Evolutionary conservation across 2,888 invertebrate species (phyloP).

Genomic region (Eucera pruinosa): DNA sequence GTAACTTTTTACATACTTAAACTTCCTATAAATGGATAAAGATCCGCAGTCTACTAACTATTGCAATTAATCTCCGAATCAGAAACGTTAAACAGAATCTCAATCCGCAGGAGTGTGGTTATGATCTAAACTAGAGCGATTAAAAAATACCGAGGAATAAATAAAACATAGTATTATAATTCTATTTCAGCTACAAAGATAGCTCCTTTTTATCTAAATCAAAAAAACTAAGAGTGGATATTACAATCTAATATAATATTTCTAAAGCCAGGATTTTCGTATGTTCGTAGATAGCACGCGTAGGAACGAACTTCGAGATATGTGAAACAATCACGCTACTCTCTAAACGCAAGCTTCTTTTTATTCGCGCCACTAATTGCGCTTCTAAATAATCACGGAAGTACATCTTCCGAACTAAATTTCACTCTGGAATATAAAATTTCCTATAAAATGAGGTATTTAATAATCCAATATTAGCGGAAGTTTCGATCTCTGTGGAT

Average conservation of each 20-base stretch:
- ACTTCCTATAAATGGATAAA: too few species aligned
- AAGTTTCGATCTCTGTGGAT: neutral
- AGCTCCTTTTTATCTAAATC: too few species aligned
- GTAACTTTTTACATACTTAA: too few species aligned
- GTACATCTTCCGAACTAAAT: slow-evolving; percentile 6
- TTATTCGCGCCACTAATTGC: neutral
- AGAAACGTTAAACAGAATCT: too few species aligned
- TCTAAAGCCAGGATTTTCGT: neutral
- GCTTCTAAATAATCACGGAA: slow-evolving; percentile 11
- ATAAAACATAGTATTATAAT: too few species aligned
- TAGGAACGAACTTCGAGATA: neutral
- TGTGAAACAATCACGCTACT: neutral
- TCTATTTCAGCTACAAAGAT: too few species aligned
- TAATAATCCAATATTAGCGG: neutral
- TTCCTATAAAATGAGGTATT: neutral
- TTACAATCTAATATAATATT: neutral
- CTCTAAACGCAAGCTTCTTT: neutral
- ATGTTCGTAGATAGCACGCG: neutral
- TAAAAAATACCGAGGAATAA: too few species aligned
- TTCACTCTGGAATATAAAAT: slow-evolving; percentile 12
- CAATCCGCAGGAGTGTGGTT: too few species aligned
- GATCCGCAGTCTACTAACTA: too few species aligned
- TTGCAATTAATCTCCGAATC: too few species aligned
- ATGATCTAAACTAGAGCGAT: too few species aligned
- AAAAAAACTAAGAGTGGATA: too few species aligned